Conservation (phyloP, 2,888 invertebrate genomes). For the Prosopocoilus inquinatus region DNA sequence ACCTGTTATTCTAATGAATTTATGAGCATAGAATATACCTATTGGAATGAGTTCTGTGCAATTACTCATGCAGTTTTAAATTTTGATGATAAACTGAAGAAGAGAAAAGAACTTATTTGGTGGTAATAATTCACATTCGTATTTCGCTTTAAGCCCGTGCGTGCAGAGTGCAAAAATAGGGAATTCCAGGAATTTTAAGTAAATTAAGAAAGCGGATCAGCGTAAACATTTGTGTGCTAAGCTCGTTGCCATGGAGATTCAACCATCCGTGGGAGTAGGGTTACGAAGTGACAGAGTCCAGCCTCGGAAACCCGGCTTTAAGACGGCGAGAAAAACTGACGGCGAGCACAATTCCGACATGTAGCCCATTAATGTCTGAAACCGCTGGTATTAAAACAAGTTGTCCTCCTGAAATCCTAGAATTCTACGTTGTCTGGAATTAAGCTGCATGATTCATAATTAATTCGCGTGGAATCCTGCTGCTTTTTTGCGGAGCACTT, state of each 20-base stretch:
- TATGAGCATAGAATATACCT: too few species aligned
- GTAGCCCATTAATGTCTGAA: constrained; percentile 15
- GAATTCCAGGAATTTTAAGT: constrained; percentile 17
- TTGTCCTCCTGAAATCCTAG: neutral
- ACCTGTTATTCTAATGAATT: too few species aligned
- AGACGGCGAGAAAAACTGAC: constrained; percentile 16
- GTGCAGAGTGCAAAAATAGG: neutral
- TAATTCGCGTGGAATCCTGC: too few species aligned
- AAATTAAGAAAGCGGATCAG: constrained; percentile 19
- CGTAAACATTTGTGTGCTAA: constrained; percentile 18
- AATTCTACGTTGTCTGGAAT: too few species aligned
- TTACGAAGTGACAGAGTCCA: constrained; percentile 16
- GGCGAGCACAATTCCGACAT: constrained; percentile 16
- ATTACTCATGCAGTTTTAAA: too few species aligned
- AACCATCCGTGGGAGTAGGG: constrained; percentile 5
- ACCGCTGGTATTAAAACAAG: neutral
- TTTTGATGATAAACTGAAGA: too few species aligned
- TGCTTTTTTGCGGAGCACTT: too few species aligned
- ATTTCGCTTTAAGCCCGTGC: too few species aligned
- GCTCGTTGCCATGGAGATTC: constrained; percentile 18
- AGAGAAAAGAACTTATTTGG: too few species aligned
- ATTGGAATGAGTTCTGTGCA: too few species aligned
- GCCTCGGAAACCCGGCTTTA: constrained; percentile 14
- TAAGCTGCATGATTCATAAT: too few species aligned
- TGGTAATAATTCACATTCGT: too few species aligned